These are phyloP conservation scores for Barbus barbus DNA, from an alignment of 2,113 vertebrate species.

Conservation along the genomic window DNA sequence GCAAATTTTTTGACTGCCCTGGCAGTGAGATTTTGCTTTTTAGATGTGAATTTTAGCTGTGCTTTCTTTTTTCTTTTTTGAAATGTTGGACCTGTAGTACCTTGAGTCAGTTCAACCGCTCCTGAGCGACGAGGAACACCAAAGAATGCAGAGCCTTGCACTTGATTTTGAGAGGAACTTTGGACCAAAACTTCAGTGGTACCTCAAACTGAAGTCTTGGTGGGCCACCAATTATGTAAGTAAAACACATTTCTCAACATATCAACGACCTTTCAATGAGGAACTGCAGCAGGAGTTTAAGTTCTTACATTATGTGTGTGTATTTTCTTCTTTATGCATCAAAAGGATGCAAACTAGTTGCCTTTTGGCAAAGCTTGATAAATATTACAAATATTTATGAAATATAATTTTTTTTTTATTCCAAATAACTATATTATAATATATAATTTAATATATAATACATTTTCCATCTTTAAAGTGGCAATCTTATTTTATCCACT, in stretches of 20 bases:
- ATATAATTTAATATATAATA: no score
- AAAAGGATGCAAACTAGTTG: not conserved
- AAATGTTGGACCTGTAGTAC: conserved; percentile 65
- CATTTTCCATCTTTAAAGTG: no score
- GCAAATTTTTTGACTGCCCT: not conserved
- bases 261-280: not conserved
- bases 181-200: conserved; percentile 84
- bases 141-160: conserved; percentile 79
- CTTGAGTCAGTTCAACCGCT: conserved; percentile 82
- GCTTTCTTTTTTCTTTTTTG: not conserved
- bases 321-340: not conserved
- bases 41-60: not conserved
- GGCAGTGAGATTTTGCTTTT: not conserved
- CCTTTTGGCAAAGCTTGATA: not conserved
- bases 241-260: not conserved
- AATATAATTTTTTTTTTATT: no score
- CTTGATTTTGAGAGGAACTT: conserved; percentile 79
- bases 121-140: conserved; percentile 76
- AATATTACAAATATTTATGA: not conserved
- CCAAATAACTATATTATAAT: no score
- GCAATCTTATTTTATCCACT: no score
- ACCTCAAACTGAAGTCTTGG: conserved; percentile 84
- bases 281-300: not conserved
- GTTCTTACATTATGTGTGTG: not conserved
- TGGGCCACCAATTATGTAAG: conserved; percentile 86